Conservation (phyloP, 2,888 invertebrate genomes). For the Volucella inflata region DNA sequence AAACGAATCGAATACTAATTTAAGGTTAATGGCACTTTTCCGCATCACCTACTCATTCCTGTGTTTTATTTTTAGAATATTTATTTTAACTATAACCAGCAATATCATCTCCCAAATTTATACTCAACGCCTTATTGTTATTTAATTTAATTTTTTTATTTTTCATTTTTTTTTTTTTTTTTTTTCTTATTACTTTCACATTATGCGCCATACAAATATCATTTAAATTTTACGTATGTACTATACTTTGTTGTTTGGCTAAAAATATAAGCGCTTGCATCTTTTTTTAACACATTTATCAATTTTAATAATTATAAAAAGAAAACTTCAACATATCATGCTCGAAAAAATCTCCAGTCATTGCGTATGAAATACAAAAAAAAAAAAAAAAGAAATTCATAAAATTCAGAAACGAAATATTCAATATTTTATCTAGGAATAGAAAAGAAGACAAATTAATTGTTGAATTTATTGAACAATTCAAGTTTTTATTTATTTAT, state of each 20-base stretch:
- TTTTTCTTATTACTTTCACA: constrained; percentile 11
- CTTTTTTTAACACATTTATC: constrained; percentile 47
- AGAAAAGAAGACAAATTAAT: constrained; percentile 32
- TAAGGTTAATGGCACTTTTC: constrained; percentile 52
- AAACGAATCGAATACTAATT: constrained; percentile 40
- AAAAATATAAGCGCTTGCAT: constrained; percentile 60
- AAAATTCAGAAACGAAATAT: constrained; percentile 43
- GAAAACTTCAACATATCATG: constrained; percentile 50
- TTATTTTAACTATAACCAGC: constrained; percentile 25
- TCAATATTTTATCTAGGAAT: constrained; percentile 46
- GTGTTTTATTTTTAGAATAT: constrained; percentile 14
- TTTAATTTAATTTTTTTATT: neutral
- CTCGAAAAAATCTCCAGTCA: constrained; percentile 74
- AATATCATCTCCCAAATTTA: constrained; percentile 25
- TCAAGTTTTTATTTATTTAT: constrained; percentile 13
- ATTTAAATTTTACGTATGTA: constrained; percentile 17
- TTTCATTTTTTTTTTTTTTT: constrained; percentile 1
- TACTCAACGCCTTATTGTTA: constrained; percentile 18
- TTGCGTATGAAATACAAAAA: constrained; percentile 69
- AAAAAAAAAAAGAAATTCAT: constrained; percentile 42
- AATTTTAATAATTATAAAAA: constrained; percentile 17
- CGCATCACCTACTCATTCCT: constrained; percentile 48
- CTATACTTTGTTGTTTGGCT: constrained; percentile 36
- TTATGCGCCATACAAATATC: constrained; percentile 13
- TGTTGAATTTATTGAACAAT: constrained; percentile 11